phyloP scores from a whole-genome alignment of 2,113 vertebrate genomes.

The Gambusia affinis region DNA sequence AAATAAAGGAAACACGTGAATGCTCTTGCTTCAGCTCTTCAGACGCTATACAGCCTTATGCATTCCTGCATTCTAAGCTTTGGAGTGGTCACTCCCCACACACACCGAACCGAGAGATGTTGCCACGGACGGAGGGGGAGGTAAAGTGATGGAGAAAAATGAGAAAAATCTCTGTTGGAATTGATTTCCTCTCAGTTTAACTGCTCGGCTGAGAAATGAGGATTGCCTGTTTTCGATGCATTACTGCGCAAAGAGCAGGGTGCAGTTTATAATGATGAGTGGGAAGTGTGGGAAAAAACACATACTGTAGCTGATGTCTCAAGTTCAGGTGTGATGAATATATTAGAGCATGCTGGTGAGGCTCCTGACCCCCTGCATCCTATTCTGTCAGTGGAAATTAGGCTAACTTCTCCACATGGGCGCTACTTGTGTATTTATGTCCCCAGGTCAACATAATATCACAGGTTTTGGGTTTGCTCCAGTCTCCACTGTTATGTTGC shows the following conservation, averaged over 20 bases:
- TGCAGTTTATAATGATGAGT: constrained; percentile 31
- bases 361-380: constrained; percentile 48
- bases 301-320: constrained; percentile 42
- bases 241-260: constrained; percentile 25
- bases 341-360: constrained; percentile 27
- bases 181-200: constrained; percentile 43
- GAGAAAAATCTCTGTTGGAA: constrained; percentile 26
- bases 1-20: neutral
- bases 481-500: constrained; percentile 21
- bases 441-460: constrained; percentile 29
- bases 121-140: constrained; percentile 31
- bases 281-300: constrained; percentile 27
- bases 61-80: constrained; percentile 14
- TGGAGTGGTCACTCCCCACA: constrained; percentile 31
- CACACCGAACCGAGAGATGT: constrained; percentile 30
- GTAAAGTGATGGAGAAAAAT: constrained; percentile 47
- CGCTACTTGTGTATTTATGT: constrained; percentile 31
- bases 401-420: constrained; percentile 31
- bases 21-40: constrained; percentile 1
- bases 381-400: constrained; percentile 59
- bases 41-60: constrained; percentile 1
- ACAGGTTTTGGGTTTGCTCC: constrained; percentile 23
- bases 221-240: constrained; percentile 20
- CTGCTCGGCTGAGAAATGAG: constrained; percentile 8
- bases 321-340: constrained; percentile 50